These are phyloP conservation scores for Venustaconcha ellipsiformis DNA, from an alignment of 1,140 invertebrate species.

Conservation along the genomic window DNA sequence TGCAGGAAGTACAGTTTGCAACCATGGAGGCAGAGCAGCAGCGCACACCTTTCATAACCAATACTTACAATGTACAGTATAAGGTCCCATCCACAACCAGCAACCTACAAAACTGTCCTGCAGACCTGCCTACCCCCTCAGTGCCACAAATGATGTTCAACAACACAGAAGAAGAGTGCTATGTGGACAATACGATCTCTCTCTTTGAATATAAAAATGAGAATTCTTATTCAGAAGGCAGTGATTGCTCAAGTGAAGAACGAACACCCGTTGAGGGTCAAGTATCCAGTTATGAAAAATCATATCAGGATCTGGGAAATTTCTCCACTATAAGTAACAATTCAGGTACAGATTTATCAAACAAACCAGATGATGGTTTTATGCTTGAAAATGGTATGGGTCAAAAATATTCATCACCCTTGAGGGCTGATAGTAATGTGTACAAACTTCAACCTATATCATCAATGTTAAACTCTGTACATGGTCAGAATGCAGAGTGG, in stretches of 20 bases:
- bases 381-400: slow-evolving; percentile 5
- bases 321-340: slow-evolving; percentile 12
- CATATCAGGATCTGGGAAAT: slow-evolving; percentile 40
- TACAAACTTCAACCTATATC: slow-evolving; percentile 65
- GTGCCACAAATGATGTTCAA: slow-evolving; percentile 59
- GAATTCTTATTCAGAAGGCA: slow-evolving; percentile 74
- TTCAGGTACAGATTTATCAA: slow-evolving; percentile 6
- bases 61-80: slow-evolving; percentile 18
- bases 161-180: slow-evolving; percentile 71
- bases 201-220: slow-evolving; percentile 75
- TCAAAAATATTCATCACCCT: slow-evolving; percentile 7
- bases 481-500: slow-evolving; percentile 24
- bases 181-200: slow-evolving; percentile 75
- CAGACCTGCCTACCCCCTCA: slow-evolving; percentile 38
- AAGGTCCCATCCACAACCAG: slow-evolving; percentile 20
- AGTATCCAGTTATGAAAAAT: slow-evolving; percentile 44
- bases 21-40: slow-evolving; percentile 49
- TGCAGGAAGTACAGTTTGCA: slow-evolving; percentile 63
- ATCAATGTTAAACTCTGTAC: slow-evolving; percentile 58
- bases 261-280: slow-evolving; percentile 30
- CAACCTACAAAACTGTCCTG: slow-evolving; percentile 13
- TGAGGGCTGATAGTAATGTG: slow-evolving; percentile 21
- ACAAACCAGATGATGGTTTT: slow-evolving; percentile 7
- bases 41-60: slow-evolving; percentile 24
- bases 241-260: slow-evolving; percentile 65